Base-by-base conservation (phyloP, 2,797 vertebrate genomes). In the Scolopax rusticola region DNA sequence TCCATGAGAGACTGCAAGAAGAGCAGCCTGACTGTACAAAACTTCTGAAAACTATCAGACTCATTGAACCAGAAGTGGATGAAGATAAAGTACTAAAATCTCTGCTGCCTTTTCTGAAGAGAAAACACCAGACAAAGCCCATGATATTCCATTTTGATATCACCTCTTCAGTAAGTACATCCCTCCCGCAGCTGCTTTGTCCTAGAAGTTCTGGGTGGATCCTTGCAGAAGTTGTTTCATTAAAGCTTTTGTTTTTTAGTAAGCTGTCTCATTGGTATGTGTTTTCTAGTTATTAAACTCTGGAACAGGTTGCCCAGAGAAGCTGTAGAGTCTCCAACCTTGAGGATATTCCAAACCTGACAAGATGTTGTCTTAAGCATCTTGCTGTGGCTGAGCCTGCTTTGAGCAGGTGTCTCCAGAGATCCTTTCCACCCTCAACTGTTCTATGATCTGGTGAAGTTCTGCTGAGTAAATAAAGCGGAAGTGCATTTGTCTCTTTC, bases 111-210 rank as follows among this genome's bases (percentile, higher is more conserved):
- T 98, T 99, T 94, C 92, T 99, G 75, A 92, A 97, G 23, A 74
- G 36, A 28, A 64, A 91, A 4, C 95, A 97, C 78, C 97, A 95
- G 86, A 93, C 78, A 10, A 95, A 96, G 24, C 98, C 99, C 7
- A 94, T 98, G 68, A 98, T 99, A 68, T 99, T 99, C 95, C 99
- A 99, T 97, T 98, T 99, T 38, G 99, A 99, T 67, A 95, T 99
- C 94, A 99, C 99, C 40, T 98, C 99, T 74, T 99, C 99, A 71
- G 99, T 99, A 98, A 98, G 98, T 97, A n/a, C 56, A 77, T 67
- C 7, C 4, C 4, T 69, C 6, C 19, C 16, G 27, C 30, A 57
- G 30, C 30, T 80, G 38, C 75, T 78, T 87, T 57, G 5, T 61
- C 63, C n/a, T 64, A 4, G 25, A 57, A 19, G 20, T 56, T 24